These are phyloP conservation scores for Trissolcus basalis DNA, from an alignment of 1,140 invertebrate species.

Conservation along the genomic window DNA sequence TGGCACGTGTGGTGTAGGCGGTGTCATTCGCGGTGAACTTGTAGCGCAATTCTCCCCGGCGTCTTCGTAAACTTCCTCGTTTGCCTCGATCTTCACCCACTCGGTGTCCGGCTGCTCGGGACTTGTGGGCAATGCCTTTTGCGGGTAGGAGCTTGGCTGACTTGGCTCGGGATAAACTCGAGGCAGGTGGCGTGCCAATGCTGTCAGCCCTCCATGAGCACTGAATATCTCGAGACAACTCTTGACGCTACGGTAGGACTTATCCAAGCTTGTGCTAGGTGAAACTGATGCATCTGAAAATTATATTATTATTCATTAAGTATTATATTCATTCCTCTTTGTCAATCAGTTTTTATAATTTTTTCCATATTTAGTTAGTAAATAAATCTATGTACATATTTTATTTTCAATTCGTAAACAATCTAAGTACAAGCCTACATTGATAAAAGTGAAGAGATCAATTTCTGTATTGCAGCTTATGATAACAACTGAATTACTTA, in stretches of 20 bases:
- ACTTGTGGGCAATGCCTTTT: slow-evolving; percentile 75
- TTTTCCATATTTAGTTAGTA: too few species aligned
- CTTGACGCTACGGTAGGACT: slow-evolving; percentile 71
- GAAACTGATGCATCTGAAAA: slow-evolving; percentile 2
- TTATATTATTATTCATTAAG: too few species aligned
- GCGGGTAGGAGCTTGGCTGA: slow-evolving; percentile 72
- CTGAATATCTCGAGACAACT: slow-evolving; percentile 89
- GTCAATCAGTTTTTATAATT: too few species aligned
- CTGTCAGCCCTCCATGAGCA: slow-evolving; percentile 88
- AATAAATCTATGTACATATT: too few species aligned
- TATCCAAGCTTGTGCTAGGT: slow-evolving; percentile 1
- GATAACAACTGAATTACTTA: neutral
- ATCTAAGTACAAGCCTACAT: too few species aligned
- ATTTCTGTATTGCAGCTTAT: neutral
- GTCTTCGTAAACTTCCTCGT: slow-evolving; percentile 84
- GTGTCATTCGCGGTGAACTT: slow-evolving; percentile 65
- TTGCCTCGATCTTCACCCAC: slow-evolving; percentile 87
- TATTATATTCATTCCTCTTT: too few species aligned
- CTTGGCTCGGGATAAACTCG: slow-evolving; percentile 88
- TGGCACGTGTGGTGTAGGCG: slow-evolving; percentile 81
- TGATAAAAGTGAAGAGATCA: too few species aligned
- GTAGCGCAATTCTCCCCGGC: slow-evolving; percentile 74
- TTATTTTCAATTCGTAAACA: too few species aligned
- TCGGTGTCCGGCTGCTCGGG: slow-evolving; percentile 78
- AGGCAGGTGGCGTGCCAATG: slow-evolving; percentile 90